Evolutionary conservation across 2,888 invertebrate species (phyloP).

Genomic region (Nomada hirtipes): DNA sequence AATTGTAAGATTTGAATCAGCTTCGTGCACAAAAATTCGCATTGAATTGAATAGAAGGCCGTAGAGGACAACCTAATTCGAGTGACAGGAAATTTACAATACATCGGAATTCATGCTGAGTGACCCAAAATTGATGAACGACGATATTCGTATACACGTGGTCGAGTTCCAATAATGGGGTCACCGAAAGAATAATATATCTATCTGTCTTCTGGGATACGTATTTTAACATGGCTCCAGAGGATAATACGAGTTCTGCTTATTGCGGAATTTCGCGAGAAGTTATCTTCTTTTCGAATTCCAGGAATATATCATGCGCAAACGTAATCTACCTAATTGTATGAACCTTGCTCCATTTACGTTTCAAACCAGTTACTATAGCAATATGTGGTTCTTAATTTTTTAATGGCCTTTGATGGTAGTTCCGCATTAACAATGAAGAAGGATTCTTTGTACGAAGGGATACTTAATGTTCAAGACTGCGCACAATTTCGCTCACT

Average conservation of each 20-base stretch:
- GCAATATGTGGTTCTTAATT: too few relatives aligned
- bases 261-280: conserved; percentile 1
- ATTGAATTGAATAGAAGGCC: not conserved
- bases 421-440: not conserved
- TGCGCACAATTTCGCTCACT: conserved; percentile 22
- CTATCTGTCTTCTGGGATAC: conserved; percentile 46
- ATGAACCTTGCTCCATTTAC: too few relatives aligned
- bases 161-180: conserved; percentile 28
- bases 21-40: not conserved
- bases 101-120: not conserved
- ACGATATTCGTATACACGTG: not conserved
- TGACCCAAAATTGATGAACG: conserved; percentile 5
- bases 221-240: conserved; percentile 23
- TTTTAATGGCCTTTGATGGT: not conserved
- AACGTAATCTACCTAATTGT: too few relatives aligned
- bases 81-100: not conserved
- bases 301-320: too few relatives aligned
- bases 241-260: conserved; percentile 22
- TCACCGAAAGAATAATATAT: conserved; percentile 52
- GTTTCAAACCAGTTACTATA: too few relatives aligned
- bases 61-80: not conserved
- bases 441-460: not conserved
- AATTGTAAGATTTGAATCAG: not conserved
- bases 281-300: conserved; percentile 3
- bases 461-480: conserved; percentile 1